Percentiles rank a stretch among this genome's conserved stretches.
These are phyloP conservation scores for Seira ritae DNA, from an alignment of 2,888 invertebrate genomes.

Conservation along the genomic window DNA sequence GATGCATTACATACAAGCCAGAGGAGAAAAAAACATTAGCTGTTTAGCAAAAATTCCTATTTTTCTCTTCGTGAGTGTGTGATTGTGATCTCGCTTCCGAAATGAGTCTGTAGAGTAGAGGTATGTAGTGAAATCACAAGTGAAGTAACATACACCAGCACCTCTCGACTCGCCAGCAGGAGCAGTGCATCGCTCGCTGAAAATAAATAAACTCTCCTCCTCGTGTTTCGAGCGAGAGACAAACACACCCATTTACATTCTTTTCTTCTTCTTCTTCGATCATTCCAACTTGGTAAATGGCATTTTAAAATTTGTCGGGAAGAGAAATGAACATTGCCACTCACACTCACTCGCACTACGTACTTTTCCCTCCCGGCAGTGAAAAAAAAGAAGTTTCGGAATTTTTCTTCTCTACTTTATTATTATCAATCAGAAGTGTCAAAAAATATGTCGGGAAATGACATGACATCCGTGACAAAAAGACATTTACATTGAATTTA, in stretches of 20 bases:
- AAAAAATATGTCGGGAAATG: constrained; percentile 8
- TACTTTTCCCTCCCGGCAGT: neutral
- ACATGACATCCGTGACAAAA: constrained; percentile 14
- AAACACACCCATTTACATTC: constrained; percentile 17
- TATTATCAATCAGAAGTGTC: constrained; percentile 15
- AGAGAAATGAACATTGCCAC: neutral
- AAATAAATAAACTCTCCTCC: constrained; percentile 16
- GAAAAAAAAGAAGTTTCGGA: neutral
- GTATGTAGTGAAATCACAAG: constrained; percentile 7
- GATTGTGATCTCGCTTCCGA: constrained; percentile 19
- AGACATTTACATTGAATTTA: constrained; percentile 20
- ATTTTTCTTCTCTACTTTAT: constrained; percentile 1
- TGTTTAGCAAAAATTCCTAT: neutral
- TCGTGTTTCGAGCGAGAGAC: neutral
- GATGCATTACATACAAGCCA: neutral
- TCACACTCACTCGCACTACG: constrained; percentile 8
- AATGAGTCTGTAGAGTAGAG: neutral
- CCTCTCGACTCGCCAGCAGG: neutral
- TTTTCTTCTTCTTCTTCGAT: neutral
- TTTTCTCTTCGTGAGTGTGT: neutral
- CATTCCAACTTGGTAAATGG: constrained; percentile 7
- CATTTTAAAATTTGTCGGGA: constrained; percentile 21
- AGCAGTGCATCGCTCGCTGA: neutral
- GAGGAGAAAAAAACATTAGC: neutral
- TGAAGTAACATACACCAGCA: constrained; percentile 5